Conservation (phyloP, 2,113 vertebrate genomes). For the Tupaia chinensis region DNA sequence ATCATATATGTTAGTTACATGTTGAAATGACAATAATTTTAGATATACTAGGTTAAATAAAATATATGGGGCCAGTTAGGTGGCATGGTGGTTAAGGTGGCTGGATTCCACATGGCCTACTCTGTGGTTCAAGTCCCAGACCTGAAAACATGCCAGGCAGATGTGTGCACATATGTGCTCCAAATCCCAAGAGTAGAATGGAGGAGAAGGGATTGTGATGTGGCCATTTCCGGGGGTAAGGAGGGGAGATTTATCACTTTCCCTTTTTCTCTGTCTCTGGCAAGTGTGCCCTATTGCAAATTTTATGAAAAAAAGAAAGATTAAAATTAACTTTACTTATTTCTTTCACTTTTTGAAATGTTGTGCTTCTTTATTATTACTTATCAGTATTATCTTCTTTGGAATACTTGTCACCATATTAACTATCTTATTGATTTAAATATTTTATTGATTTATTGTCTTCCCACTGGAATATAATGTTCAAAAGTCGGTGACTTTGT, state of each 20-base stretch:
- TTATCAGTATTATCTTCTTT: constrained; percentile 41
- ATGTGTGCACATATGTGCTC: no score
- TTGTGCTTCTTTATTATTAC: background rate
- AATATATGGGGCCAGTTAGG: background rate
- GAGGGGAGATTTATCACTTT: no score
- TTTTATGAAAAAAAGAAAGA: no score
- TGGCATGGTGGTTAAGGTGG: no score
- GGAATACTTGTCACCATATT: background rate
- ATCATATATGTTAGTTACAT: background rate
- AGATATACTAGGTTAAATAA: constrained; percentile 10
- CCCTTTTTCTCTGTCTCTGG: no score
- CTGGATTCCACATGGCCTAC: no score
- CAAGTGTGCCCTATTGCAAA: no score
- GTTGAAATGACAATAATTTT: constrained; percentile 37
- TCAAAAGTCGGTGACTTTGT: constrained; percentile 18
- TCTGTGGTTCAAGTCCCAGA: no score
- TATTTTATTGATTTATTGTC: background rate
- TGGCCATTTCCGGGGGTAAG: no score
- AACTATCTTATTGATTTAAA: constrained; percentile 47
- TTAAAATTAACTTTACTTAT: background rate
- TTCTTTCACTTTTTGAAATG: constrained; percentile 24
- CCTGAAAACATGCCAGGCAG: no score
- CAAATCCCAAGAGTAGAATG: no score
- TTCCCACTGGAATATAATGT: constrained; percentile 33
- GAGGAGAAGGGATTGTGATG: no score